phyloP scores from a whole-genome alignment of 2,797 vertebrate genomes.

The Triplophysa bombifrons region DNA sequence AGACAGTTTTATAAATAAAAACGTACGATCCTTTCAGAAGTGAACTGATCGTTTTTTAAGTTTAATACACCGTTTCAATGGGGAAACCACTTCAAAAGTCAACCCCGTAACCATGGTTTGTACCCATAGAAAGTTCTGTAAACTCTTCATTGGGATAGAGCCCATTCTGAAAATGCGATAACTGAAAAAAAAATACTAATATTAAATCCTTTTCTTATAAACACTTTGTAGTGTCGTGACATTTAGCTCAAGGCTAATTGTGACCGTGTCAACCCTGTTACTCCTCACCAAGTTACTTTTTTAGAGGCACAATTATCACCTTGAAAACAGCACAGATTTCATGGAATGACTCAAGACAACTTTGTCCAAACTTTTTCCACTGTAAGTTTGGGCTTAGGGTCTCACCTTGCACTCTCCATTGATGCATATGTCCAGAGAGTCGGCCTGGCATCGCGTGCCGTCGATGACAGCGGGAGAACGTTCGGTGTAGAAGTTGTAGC shows the following conservation, averaged over 20 bases:
- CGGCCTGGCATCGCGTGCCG: conserved; percentile 93
- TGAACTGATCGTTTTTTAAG: no score
- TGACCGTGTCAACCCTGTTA: background rate
- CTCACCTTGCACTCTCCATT: conserved; percentile 98
- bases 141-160: no score
- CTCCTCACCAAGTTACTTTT: background rate
- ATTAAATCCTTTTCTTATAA: background rate
- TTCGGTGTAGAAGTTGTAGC: conserved; percentile 99
- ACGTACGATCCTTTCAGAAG: no score
- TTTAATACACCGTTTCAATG: no score
- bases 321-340: background rate
- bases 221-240: background rate
- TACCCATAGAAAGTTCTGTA: no score
- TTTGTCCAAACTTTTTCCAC: background rate
- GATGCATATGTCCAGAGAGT: conserved; percentile 98
- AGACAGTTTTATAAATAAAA: no score
- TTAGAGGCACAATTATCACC: background rate
- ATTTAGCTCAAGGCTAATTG: background rate
- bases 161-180: no score
- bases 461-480: conserved; percentile 95
- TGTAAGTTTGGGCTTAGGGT: background rate
- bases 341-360: background rate
- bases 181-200: no score
- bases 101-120: no score
- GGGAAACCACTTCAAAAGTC: no score